Conservation (phyloP, 2,888 invertebrate genomes). For the Nephrotoma flavescens region DNA sequence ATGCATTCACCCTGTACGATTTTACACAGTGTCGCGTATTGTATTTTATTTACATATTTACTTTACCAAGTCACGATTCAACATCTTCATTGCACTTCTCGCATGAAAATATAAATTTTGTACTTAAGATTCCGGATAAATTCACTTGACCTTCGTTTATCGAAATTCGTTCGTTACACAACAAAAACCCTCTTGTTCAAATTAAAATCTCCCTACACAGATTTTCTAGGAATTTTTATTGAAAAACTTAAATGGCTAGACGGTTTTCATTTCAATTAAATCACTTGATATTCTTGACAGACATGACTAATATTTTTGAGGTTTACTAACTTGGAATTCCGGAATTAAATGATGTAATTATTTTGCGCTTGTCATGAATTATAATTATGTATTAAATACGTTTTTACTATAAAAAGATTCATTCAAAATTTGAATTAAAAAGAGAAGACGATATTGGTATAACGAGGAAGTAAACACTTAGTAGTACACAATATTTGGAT, state of each 20-base stretch:
- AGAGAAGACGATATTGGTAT: not conserved
- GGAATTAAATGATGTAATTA: not conserved
- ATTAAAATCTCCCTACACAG: not conserved
- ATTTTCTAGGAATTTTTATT: not conserved
- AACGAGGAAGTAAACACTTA: not conserved
- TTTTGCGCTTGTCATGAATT: not conserved
- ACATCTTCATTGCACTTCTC: no score
- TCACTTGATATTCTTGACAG: no score
- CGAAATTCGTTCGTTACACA: no score
- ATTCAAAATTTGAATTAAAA: not conserved
- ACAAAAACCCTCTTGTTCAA: no score
- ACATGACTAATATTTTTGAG: not conserved
- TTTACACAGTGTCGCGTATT: no score
- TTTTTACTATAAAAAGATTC: not conserved
- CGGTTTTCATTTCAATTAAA: not conserved
- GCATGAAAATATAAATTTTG: no score
- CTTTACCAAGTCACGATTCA: no score
- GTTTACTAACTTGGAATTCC: not conserved
- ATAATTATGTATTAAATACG: not conserved
- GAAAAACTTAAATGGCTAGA: not conserved
- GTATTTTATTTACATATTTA: no score
- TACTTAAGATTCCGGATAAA: no score
- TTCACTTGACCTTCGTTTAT: no score
- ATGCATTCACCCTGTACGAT: no score
- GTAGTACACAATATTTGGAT: not conserved